A percentile compares a stretch with the other conserved stretches of the same genome.
These are phyloP conservation scores for Rana temporaria DNA, from an alignment of 2,113 vertebrate species.

Conservation along the genomic window DNA sequence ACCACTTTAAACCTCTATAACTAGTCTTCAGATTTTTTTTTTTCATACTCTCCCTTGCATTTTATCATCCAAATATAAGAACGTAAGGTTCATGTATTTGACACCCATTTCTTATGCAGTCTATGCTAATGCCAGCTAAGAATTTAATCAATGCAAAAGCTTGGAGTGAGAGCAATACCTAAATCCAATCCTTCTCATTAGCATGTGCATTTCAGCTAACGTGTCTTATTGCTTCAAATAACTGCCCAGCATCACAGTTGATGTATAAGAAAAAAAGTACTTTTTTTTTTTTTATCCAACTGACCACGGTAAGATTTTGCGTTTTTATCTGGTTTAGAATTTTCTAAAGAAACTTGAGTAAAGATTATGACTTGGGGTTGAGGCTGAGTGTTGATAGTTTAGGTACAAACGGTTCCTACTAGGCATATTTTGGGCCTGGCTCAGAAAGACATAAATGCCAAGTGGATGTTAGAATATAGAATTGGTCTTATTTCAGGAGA, in stretches of 20 bases:
- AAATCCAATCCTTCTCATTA: conserved; percentile 41
- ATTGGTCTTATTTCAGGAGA: conserved; percentile 30
- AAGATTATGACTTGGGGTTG: conserved; percentile 1
- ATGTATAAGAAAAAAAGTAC: conserved; percentile 3
- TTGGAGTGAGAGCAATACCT: conserved; percentile 14
- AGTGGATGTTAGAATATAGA: not conserved
- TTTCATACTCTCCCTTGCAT: conserved; percentile 1
- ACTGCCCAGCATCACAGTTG: conserved; percentile 12
- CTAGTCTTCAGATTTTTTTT: conserved; percentile 11
- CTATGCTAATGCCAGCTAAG: conserved; percentile 46
- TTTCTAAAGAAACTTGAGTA: not conserved
- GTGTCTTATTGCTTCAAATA: conserved; percentile 26
- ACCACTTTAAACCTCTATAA: conserved; percentile 28
- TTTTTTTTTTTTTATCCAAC: not conserved
- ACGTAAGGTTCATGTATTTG: conserved; percentile 34
- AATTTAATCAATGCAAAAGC: conserved; percentile 47
- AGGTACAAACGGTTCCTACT: not conserved
- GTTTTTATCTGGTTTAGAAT: not conserved
- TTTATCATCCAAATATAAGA: conserved; percentile 38
- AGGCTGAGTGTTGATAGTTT: conserved; percentile 9
- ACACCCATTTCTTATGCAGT: conserved; percentile 41
- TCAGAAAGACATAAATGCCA: conserved; percentile 7
- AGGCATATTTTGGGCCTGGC: not conserved
- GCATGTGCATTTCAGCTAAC: conserved; percentile 31
- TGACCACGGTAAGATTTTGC: not conserved